Evolutionary conservation across 2,888 invertebrate genomes (phyloP).

Genomic region (Cheilosia soror): DNA sequence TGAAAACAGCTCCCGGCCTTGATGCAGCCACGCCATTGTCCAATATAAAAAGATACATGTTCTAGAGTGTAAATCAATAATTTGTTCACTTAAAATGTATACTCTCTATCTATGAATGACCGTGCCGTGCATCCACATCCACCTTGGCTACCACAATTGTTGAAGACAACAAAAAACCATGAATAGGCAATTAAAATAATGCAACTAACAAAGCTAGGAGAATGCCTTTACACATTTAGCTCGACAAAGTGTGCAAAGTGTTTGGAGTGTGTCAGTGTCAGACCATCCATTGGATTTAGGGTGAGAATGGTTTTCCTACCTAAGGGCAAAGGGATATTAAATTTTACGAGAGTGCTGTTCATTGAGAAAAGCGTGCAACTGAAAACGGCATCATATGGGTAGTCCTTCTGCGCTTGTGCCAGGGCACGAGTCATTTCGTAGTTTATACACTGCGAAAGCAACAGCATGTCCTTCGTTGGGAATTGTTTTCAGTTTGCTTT

Average conservation of each 20-base stretch:
- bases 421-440: conserved; percentile 45
- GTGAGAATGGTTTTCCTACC: conserved; percentile 34
- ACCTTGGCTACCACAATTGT: conserved; percentile 14
- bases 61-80: conserved; percentile 62
- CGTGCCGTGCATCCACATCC: conserved; percentile 14
- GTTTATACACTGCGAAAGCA: conserved; percentile 52
- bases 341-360: conserved; percentile 46
- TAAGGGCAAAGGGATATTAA: conserved; percentile 32
- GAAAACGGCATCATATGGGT: conserved; percentile 12
- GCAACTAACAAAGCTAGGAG: conserved; percentile 46
- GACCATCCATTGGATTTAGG: conserved; percentile 42
- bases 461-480: conserved; percentile 56
- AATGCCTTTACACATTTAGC: conserved; percentile 56
- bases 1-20: conserved; percentile 38
- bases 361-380: conserved; percentile 54
- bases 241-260: conserved; percentile 44
- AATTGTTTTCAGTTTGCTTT: conserved; percentile 63
- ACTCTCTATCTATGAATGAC: conserved; percentile 39
- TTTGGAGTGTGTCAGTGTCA: conserved; percentile 70
- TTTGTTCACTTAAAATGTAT: conserved; percentile 48
- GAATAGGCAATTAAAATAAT: conserved; percentile 70
- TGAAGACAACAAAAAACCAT: conserved; percentile 24
- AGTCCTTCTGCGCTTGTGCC: conserved; percentile 69
- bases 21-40: conserved; percentile 31
- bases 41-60: conserved; percentile 12